Conservation (phyloP, 2,113 vertebrate genomes). For the Arizona elegans region DNA sequence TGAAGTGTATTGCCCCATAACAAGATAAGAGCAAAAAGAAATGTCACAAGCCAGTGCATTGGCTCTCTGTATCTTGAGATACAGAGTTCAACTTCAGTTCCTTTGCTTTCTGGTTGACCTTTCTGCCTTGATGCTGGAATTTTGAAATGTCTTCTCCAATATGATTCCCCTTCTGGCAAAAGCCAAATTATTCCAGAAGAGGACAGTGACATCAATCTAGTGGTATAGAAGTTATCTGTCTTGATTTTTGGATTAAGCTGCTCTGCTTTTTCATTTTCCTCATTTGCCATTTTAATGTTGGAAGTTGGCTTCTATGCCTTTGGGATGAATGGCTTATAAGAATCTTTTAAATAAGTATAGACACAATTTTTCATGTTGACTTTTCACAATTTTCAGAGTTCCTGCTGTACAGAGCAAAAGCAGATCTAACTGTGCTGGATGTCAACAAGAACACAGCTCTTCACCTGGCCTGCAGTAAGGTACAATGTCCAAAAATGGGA, state of each 20-base stretch:
- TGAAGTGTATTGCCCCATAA: not conserved
- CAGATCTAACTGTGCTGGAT: slow-evolving; percentile 89
- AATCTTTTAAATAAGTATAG: not conserved
- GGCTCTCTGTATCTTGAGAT: not conserved
- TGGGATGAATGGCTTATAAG: not conserved
- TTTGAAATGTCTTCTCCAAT: not conserved
- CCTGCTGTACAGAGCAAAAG: slow-evolving; percentile 87
- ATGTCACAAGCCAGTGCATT: not conserved
- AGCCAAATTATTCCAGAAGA: not conserved
- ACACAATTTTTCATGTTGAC: not conserved
- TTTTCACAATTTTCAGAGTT: slow-evolving; percentile 72
- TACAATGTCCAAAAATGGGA: slow-evolving; percentile 25
- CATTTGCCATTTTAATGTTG: not conserved
- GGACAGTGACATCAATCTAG: not conserved
- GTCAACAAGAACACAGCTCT: slow-evolving; percentile 95
- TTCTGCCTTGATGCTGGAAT: not conserved
- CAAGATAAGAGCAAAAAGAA: not conserved
- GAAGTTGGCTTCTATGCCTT: not conserved
- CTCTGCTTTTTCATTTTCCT: not conserved
- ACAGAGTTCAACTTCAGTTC: not conserved
- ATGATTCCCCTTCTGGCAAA: not conserved
- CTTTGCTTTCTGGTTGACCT: not conserved
- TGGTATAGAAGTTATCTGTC: not conserved
- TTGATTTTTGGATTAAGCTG: not conserved
- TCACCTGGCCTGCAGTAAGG: slow-evolving; percentile 97